These are phyloP conservation scores for Limanda limanda DNA, from an alignment of 2,113 vertebrate genomes.

Conservation along the genomic window DNA sequence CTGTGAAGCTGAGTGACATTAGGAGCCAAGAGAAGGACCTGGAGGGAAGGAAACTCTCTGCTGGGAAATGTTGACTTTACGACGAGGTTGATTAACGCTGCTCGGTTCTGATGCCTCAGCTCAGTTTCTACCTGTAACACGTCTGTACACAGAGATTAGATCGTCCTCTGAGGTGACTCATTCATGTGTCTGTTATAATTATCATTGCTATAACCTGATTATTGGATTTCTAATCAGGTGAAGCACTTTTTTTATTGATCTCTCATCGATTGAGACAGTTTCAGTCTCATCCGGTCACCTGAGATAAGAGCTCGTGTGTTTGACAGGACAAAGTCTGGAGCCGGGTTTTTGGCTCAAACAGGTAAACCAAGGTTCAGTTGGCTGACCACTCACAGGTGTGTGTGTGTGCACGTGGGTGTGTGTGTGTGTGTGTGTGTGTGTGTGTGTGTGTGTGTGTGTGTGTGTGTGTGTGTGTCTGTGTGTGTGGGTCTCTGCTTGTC, in stretches of 20 bases:
- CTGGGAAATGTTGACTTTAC: slow-evolving; percentile 10
- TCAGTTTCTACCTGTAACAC: slow-evolving; percentile 8
- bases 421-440: not conserved
- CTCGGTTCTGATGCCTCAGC: not conserved
- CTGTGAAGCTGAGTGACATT: slow-evolving; percentile 14
- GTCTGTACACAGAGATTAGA: not conserved
- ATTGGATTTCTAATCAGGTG: slow-evolving; percentile 14
- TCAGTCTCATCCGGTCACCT: slow-evolving; percentile 48
- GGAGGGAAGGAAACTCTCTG: slow-evolving; percentile 12
- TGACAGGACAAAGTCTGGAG: slow-evolving; percentile 69
- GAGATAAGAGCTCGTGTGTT: slow-evolving; percentile 69
- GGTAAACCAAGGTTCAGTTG: slow-evolving; percentile 61
- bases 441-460: not conserved
- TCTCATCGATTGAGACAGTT: slow-evolving; percentile 29
- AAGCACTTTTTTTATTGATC: slow-evolving; percentile 44
- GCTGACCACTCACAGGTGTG: slow-evolving; percentile 27
- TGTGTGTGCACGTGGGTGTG: slow-evolving; percentile 17
- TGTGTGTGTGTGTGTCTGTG: not conserved
- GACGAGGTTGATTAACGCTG: slow-evolving; percentile 35
- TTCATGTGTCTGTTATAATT: not conserved
- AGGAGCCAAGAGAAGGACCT: slow-evolving; percentile 30
- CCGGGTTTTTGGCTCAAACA: slow-evolving; percentile 26
- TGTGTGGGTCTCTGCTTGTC: no score
- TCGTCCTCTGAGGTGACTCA: not conserved
- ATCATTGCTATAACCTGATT: not conserved